Conservation (phyloP, 2,888 invertebrate species). For the Brenthis daphne region DNA sequence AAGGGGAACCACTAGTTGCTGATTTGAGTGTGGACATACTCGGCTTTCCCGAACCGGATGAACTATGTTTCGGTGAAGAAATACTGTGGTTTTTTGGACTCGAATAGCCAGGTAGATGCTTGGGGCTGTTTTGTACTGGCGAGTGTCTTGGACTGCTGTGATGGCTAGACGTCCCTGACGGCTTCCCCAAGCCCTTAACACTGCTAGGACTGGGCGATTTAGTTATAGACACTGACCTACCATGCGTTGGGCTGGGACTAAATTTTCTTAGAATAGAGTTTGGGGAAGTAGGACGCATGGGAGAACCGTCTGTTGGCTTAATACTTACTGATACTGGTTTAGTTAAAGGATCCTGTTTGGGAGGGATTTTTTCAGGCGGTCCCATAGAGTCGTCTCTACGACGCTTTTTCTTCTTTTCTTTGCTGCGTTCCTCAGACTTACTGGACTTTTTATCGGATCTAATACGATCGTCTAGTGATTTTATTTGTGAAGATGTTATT, state of each 20-base stretch:
- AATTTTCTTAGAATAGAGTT: slow-evolving; percentile 86
- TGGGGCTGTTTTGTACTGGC: slow-evolving; percentile 89
- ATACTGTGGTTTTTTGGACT: slow-evolving; percentile 91
- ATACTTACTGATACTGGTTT: slow-evolving; percentile 89
- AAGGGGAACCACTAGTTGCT: slow-evolving; percentile 86
- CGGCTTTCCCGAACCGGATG: slow-evolving; percentile 90
- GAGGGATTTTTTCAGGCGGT: slow-evolving; percentile 90
- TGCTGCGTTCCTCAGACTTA: slow-evolving; percentile 73
- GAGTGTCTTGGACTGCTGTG: slow-evolving; percentile 89
- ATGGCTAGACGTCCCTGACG: slow-evolving; percentile 78
- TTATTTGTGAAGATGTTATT: slow-evolving; percentile 83
- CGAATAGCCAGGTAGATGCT: slow-evolving; percentile 86
- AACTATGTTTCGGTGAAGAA: slow-evolving; percentile 90
- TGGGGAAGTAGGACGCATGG: slow-evolving; percentile 85
- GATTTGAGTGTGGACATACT: slow-evolving; percentile 94
- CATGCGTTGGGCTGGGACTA: slow-evolving; percentile 87
- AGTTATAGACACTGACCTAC: slow-evolving; percentile 84
- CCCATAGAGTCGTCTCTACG: slow-evolving; percentile 90
- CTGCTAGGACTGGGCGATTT: slow-evolving; percentile 81
- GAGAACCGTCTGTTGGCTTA: slow-evolving; percentile 85
- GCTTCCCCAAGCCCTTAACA: slow-evolving; percentile 69
- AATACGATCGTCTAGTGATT: slow-evolving; percentile 72
- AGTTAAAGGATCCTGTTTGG: slow-evolving; percentile 86
- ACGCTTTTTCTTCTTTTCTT: slow-evolving; percentile 89
- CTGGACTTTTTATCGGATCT: slow-evolving; percentile 75